Base-by-base conservation (phyloP, 2,888 invertebrate genomes). In the Argyresthia goedartella region DNA sequence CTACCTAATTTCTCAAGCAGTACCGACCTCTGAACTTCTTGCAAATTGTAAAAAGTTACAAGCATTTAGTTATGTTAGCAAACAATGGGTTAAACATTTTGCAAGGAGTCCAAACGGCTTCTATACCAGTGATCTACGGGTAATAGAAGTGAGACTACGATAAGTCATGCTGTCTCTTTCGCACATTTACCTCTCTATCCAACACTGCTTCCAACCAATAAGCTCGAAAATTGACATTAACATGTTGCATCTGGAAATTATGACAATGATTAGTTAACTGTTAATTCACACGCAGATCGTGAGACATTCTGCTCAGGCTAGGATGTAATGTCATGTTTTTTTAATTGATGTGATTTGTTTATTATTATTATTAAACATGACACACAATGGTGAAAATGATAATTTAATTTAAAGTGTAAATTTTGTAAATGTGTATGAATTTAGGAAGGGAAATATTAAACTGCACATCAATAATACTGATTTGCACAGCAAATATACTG, bases 111-210 rank as follows among this genome's bases (percentile, higher is more conserved):
- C 41, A n/a, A 25, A 25, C 25, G 25, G 25, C 25, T 25, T 2
- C 25, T 25, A 25, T 2, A 25, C 25, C 25, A 25, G 6, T 6
- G 25, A 25, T 25, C 25, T 25, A 25, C 25, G 25, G 25, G 25
- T 25, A 4, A 2, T 36, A 39, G 16, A 35, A 49, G 52, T 39
- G 47, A 41, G 16, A 16, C 47, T 50, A 50, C 36, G 10, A 11
- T 49, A 39, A 47, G 42, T 14, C 72, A 73, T 76, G 75, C 71
- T 73, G 59, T 76, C 79, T 84, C 82, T 84, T 86, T 85, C 85
- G 85, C 86, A 85, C 86, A 86, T 85, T 82, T 87, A 87, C 87
- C 87, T 87, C 87, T 87, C 87, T 82, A 87, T 87, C 87, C 87
- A 87, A 87, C 87, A 87, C 79, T 87, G 87, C 76, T 87, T 87